Evolutionary conservation across 1,140 invertebrate genomes (phyloP).

Genomic region (Leptinotarsa undecemlineata): DNA sequence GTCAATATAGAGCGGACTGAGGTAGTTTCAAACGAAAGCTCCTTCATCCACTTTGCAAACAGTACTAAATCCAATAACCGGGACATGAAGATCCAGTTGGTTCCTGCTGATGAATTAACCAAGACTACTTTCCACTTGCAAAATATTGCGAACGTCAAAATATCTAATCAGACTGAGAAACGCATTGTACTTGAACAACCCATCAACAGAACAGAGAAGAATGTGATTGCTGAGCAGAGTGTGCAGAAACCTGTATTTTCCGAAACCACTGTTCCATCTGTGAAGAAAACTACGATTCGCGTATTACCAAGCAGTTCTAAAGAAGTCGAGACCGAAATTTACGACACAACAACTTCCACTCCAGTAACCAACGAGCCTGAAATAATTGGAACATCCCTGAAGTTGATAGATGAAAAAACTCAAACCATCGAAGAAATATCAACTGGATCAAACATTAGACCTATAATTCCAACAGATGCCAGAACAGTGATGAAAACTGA

Average conservation of each 20-base stretch:
- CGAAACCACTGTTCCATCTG: background rate
- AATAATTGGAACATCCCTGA: too few species aligned
- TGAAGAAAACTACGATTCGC: background rate
- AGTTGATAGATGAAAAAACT: too few species aligned
- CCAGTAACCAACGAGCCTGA: background rate
- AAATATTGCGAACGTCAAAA: slow-evolving; percentile 15
- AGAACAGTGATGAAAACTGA: too few species aligned
- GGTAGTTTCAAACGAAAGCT: slow-evolving; percentile 1
- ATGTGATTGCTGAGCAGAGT: background rate
- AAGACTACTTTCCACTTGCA: background rate
- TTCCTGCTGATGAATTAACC: background rate
- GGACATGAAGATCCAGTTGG: slow-evolving; percentile 1
- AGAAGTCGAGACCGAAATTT: too few species aligned
- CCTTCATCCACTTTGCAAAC: background rate
- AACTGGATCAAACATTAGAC: too few species aligned
- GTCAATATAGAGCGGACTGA: background rate
- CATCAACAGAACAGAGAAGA: background rate
- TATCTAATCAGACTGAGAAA: slow-evolving; percentile 9
- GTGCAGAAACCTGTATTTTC: background rate
- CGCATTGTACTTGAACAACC: background rate
- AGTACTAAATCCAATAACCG: slow-evolving; percentile 3
- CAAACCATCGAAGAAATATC: too few species aligned
- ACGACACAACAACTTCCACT: background rate
- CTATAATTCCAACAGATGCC: too few species aligned
- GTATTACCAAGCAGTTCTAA: too few species aligned